Base-by-base conservation (phyloP, 2,797 vertebrate species). In the Platalea minor region DNA sequence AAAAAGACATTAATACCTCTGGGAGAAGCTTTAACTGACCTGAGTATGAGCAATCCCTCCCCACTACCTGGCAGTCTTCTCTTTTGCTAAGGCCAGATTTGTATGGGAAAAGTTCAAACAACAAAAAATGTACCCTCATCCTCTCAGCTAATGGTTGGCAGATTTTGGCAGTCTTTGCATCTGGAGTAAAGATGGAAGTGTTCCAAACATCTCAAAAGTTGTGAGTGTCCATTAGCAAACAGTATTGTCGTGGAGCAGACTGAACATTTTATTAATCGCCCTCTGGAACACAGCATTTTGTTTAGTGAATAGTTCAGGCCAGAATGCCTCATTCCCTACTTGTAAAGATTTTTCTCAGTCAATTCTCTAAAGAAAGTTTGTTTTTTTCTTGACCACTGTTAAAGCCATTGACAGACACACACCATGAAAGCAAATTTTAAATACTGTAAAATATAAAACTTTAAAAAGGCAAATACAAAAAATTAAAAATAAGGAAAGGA, bases 161-260 rank as follows among this genome's bases (percentile, higher is more conserved):
- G 41, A 91, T 83, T 85, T 73, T 88, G 85, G 68, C 68, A 93
- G 89, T 46, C 50, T 85, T 75, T 85, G 26, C 37, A 83, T 31
- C 45, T 77, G 65, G 7, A 81, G 31, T 74, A 78, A 85, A 88
- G 53, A 88, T 81, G 76, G 73, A 90, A 7, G 1, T 17, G 29
- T 78, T 93, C 79, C 76, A 95, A 94, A 88, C 13, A 53, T 17
- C 54, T 95, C 37, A 81, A 54, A 80, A 86, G 78, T n/a, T 68
- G 3, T 46, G 54, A 80, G 16, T 50, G 25, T 33, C 73, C 61
- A 78, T 83, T 72, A 95, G n/a, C 37, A 88, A 94, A n/a, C 26
- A 39, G 45, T 23, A 84, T 21, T 91, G 25, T 68, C 3, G 1
- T 57, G 43, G 61, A 72, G 41, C 73, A 90, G 73, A 83, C 1